phyloP scores from a whole-genome alignment of 1,140 invertebrate genomes.

The Stenopsyche tienmushanensis region DNA sequence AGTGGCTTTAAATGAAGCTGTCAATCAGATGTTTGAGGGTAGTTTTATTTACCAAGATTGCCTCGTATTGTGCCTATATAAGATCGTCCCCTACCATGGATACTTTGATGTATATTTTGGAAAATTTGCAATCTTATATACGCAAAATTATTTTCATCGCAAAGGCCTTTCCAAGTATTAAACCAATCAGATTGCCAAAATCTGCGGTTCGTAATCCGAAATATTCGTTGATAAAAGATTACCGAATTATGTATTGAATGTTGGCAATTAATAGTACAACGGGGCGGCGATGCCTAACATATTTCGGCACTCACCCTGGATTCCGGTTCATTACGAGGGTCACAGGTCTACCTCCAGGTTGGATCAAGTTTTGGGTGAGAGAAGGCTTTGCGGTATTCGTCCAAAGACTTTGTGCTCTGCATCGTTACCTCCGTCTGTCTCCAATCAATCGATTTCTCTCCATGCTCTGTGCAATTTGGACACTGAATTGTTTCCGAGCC shows the following conservation, averaged over 20 bases:
- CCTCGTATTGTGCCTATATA: no score
- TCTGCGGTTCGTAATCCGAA: not conserved
- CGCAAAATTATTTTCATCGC: no score
- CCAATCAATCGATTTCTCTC: conserved; percentile 1
- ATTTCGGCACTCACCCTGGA: conserved; percentile 14
- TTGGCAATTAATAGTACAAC: conserved; percentile 17
- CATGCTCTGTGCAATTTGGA: not conserved
- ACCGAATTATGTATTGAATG: conserved; percentile 14
- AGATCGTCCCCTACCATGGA: no score
- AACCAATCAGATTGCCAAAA: not conserved
- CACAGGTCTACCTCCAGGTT: conserved; percentile 4
- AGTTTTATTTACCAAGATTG: no score
- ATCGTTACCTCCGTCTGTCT: not conserved
- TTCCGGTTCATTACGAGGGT: conserved; percentile 29
- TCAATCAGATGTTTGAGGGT: no score
- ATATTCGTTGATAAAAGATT: conserved; percentile 6
- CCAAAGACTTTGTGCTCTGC: not conserved
- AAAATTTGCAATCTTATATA: no score
- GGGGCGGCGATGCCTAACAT: conserved; percentile 9
- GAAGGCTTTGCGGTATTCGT: no score
- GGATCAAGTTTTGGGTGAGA: no score
- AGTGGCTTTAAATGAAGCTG: no score
- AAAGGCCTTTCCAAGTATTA: no score
- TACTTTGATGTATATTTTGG: no score
- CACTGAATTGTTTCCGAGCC: not conserved